Evolutionary conservation across 2,113 vertebrate genomes (phyloP), one percentile per base, ranked within the genome.

Genomic region (Grammomys dolichurus): DNA sequence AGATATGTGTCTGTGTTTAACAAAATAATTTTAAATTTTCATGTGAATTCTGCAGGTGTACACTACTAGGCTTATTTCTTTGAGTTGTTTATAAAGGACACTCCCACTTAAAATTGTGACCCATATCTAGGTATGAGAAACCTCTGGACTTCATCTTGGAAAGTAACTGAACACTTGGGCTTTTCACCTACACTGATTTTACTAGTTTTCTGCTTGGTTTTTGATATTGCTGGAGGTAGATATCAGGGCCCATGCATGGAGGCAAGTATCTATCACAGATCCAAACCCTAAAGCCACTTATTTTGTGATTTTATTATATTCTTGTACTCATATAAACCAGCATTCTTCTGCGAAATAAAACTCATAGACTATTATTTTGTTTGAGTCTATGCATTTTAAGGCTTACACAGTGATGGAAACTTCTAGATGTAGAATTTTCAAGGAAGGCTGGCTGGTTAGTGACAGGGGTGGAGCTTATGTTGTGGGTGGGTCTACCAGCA

Each of bases 61-160:
- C 7, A 48, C 75, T 33, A 40, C 20, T 73, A 36, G 19, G 2
- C 51, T 93, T 40, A 56, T 10, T 91, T 67, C 40, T 84, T 77
- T 87, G 67, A 91, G n/a, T 48, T 87, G 24, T 40, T 73, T 80
- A 7, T 60, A 72, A 54, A 80, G 54, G 87, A 81, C 67, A 9
- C 16, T 87, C n/a, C 43, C 60, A 88, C 40, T 96, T 70, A 91
- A 91, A 82, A 69, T n/a, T 90, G 33, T 80, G 33, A 8, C 54
- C 28, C 81, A n/a, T 56, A 73, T 80, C 46, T 91, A 75, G 43
- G 0, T 24, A 9, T 56, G 14, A 10, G 16, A 54, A 67, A 81
- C 31, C 56, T 67, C 17, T 96, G 87, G 11, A n/a, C 70, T 54
- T 40, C 46, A 73, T 56, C 17, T 91, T 87, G 17, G 48, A 81